Conservation (phyloP, 64 coral and sea anemone genomes). For the Stichodactyla mertensii region DNA sequence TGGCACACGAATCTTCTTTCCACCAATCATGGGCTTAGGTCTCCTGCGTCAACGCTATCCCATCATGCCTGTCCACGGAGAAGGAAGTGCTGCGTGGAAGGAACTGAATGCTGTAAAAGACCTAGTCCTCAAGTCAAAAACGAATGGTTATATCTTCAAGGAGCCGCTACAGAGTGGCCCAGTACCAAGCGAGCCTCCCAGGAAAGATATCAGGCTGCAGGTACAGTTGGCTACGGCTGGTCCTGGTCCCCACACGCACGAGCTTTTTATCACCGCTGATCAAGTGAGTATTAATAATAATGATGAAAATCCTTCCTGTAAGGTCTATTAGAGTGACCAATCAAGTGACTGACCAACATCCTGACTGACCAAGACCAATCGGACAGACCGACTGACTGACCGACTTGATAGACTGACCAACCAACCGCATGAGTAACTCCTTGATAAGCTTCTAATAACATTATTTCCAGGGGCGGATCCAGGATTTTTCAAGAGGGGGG, state of each 20-base stretch:
- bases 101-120: slow-evolving; percentile 61
- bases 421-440: no score
- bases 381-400: no score
- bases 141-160: slow-evolving; percentile 26
- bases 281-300: background rate
- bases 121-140: slow-evolving; percentile 42
- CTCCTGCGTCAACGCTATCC: slow-evolving; percentile 56
- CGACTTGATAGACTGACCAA: no score
- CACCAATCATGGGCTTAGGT: slow-evolving; percentile 35
- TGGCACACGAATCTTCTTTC: slow-evolving; percentile 63
- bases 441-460: no score
- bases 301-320: no score
- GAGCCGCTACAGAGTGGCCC: slow-evolving; percentile 14
- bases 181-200: background rate
- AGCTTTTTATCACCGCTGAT: slow-evolving; percentile 32
- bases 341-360: no score
- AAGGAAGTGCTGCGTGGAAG: slow-evolving; percentile 65
- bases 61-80: slow-evolving; percentile 67
- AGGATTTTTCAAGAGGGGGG: no score
- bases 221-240: slow-evolving; percentile 3
- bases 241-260: slow-evolving; percentile 38
- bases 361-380: no score
- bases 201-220: background rate
- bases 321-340: no score
- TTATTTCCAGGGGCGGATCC: no score